A percentile compares a stretch with the other conserved stretches of the same genome.
Conservation (phyloP, 2,888 invertebrate species). For the Kryphioiulus occultus region DNA sequence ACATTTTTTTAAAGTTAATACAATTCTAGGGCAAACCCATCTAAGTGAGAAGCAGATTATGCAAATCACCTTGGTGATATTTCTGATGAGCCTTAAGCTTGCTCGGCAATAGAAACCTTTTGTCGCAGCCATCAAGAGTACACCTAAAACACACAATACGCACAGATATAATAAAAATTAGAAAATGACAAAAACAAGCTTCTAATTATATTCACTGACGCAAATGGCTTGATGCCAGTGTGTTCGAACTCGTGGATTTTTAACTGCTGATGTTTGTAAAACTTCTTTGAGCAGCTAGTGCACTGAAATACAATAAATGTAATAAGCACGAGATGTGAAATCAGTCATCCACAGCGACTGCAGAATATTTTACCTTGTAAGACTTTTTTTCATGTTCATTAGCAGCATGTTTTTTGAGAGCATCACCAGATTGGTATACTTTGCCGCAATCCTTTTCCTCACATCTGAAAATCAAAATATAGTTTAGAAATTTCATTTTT, state of each 20-base stretch:
- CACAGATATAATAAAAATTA: neutral
- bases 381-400: slow-evolving; percentile 1
- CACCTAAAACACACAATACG: slow-evolving; percentile 55
- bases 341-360: neutral
- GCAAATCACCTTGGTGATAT: slow-evolving; percentile 56
- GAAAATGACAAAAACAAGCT: neutral
- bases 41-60: neutral
- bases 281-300: slow-evolving; percentile 56
- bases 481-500: neutral
- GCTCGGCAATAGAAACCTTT: slow-evolving; percentile 56
- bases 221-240: slow-evolving; percentile 53
- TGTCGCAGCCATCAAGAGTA: slow-evolving; percentile 57
- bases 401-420: neutral
- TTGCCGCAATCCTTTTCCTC: neutral
- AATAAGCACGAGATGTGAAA: neutral
- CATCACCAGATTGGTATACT: neutral
- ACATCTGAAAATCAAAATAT: neutral
- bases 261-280: slow-evolving; percentile 59
- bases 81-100: slow-evolving; percentile 58
- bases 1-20: neutral
- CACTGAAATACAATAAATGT: slow-evolving; percentile 55
- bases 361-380: neutral
- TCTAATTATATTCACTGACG: slow-evolving; percentile 47
- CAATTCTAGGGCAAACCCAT: neutral
- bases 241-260: slow-evolving; percentile 56